A percentile compares a stretch with the other conserved stretches of the same genome.
These are phyloP conservation scores for Achlya flavicornis DNA, from an alignment of 2,888 invertebrate species.

Conservation along the genomic window DNA sequence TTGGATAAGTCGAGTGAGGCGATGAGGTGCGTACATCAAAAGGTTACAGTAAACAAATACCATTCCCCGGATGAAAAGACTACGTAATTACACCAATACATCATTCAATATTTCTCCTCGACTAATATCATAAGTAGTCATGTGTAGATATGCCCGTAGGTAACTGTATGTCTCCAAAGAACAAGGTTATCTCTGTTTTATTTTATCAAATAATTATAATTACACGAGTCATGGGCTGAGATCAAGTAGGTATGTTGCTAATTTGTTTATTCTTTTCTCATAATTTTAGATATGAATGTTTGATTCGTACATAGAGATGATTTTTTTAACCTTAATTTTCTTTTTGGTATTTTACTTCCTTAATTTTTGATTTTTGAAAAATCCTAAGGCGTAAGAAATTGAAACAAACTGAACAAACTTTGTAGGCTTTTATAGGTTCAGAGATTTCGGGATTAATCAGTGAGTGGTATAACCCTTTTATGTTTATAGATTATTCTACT, in stretches of 20 bases:
- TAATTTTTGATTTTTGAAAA: too few species aligned
- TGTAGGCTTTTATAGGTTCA: too few species aligned
- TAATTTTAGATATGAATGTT: not conserved
- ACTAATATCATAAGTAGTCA: slow-evolving; percentile 14
- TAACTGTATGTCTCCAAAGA: slow-evolving; percentile 4
- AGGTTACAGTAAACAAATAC: slow-evolving; percentile 67
- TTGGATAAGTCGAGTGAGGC: slow-evolving; percentile 68
- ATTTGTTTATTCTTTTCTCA: not conserved
- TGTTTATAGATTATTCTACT: too few species aligned
- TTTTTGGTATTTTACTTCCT: too few species aligned
- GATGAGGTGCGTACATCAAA: slow-evolving; percentile 66
- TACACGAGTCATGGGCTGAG: slow-evolving; percentile 16
- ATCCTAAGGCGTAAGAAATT: too few species aligned
- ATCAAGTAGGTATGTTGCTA: slow-evolving; percentile 7
- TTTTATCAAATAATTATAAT: slow-evolving; percentile 13
- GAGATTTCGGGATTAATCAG: too few species aligned
- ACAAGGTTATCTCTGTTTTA: slow-evolving; percentile 10
- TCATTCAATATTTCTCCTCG: slow-evolving; percentile 37
- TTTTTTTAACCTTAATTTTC: too few species aligned
- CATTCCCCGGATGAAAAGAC: slow-evolving; percentile 59
- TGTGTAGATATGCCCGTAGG: not conserved
- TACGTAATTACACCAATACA: slow-evolving; percentile 58
- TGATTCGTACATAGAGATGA: not conserved
- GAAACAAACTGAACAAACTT: too few species aligned
- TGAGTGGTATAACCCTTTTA: too few species aligned